Conservation (phyloP, 2,797 vertebrate genomes). For the Avahi laniger region DNA sequence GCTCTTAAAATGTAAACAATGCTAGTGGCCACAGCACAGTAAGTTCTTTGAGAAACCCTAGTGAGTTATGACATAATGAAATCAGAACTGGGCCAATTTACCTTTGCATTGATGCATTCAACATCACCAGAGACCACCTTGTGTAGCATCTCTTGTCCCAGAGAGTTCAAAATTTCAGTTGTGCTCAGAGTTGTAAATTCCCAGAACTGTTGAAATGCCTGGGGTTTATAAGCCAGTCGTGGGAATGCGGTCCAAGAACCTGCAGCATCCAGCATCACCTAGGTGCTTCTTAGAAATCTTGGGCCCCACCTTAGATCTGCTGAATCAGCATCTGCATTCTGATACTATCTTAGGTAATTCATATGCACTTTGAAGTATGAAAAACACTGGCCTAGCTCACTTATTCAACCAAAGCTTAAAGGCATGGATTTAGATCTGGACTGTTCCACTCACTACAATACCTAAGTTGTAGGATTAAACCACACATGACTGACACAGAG, state of each 20-base stretch:
- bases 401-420: background rate
- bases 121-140: background rate
- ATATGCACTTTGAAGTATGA: background rate
- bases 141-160: background rate
- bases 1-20: background rate
- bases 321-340: background rate
- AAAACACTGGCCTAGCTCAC: background rate
- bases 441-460: background rate
- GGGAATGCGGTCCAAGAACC: background rate
- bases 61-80: background rate
- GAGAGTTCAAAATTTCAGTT: background rate
- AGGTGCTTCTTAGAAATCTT: background rate
- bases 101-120: background rate
- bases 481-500: background rate
- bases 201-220: background rate
- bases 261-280: background rate
- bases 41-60: background rate
- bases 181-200: background rate
- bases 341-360: background rate
- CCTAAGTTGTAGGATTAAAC: background rate
- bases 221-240: background rate
- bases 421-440: background rate
- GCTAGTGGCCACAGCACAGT: background rate
- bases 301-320: too few species aligned
- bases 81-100: background rate